Conservation (phyloP, 2,888 invertebrate genomes). For the Melipona bicolor region DNA sequence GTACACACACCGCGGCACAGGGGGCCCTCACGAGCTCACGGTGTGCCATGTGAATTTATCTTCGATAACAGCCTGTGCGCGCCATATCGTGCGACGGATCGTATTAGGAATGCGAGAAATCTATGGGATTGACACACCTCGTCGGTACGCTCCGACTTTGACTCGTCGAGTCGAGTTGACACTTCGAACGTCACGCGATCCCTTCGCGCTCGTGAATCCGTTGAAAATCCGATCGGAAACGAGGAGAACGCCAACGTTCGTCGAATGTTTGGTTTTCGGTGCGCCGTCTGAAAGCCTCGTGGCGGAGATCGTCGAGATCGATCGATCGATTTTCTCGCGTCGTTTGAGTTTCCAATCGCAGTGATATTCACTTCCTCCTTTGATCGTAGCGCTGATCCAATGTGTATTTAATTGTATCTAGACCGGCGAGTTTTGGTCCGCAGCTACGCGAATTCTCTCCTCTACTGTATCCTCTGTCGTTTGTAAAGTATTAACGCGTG, state of each 20-base stretch:
- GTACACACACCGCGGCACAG: neutral
- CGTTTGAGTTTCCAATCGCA: constrained; percentile 8
- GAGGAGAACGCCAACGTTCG: neutral
- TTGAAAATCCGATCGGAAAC: neutral
- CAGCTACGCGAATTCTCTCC: neutral
- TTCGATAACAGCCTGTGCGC: constrained; percentile 10
- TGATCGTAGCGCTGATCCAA: constrained; percentile 65
- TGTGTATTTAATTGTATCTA: constrained; percentile 63
- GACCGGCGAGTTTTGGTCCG: constrained; percentile 10
- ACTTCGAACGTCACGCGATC: neutral
- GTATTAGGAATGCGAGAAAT: neutral
- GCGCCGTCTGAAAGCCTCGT: neutral
- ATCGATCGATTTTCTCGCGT: neutral
- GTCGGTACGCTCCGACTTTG: constrained; percentile 2
- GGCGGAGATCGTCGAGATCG: constrained; percentile 6
- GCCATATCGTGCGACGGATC: neutral
- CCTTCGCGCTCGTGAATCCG: neutral
- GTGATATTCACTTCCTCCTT: constrained; percentile 79
- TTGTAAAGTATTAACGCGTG: constrained; percentile 71
- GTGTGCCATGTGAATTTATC: constrained; percentile 41
- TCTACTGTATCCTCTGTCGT: neutral
- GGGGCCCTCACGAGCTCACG: neutral
- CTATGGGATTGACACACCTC: neutral
- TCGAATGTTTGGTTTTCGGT: neutral
- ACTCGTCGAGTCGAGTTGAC: constrained; percentile 26